phyloP scores from a whole-genome alignment of 2,888 invertebrate genomes.

The Geotrupes spiniger region DNA sequence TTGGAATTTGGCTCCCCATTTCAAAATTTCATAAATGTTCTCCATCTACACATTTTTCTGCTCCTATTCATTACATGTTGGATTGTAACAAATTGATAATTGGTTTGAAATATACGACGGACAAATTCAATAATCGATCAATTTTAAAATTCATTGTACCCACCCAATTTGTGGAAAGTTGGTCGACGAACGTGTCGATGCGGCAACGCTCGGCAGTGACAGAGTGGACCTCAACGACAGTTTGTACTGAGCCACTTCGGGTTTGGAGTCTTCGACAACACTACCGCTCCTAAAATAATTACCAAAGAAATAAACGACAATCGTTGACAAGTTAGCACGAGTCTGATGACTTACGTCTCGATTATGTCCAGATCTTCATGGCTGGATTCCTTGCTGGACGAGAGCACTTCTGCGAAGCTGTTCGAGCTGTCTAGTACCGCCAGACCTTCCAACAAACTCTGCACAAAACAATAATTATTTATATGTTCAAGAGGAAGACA shows the following conservation, averaged over 20 bases:
- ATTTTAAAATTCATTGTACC: too few relatives aligned
- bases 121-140: too few relatives aligned
- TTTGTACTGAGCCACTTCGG: conserved; percentile 46
- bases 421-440: conserved; percentile 32
- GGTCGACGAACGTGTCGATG: conserved; percentile 6
- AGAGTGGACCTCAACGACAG: conserved; percentile 47
- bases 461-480: too few relatives aligned
- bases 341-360: conserved; percentile 17
- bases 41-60: too few relatives aligned
- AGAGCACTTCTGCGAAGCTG: conserved; percentile 47
- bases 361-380: conserved; percentile 51
- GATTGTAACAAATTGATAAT: too few relatives aligned
- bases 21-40: too few relatives aligned
- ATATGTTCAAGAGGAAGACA: too few relatives aligned
- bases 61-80: too few relatives aligned
- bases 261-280: conserved; percentile 56
- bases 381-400: conserved; percentile 55
- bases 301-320: too few relatives aligned
- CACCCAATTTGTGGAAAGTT: background rate
- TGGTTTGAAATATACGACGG: too few relatives aligned
- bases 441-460: conserved; percentile 14
- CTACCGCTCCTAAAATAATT: conserved; percentile 57
- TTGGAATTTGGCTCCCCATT: too few relatives aligned
- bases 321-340: too few relatives aligned
- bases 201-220: conserved; percentile 47